A percentile compares a stretch with the other conserved stretches of the same genome.
phyloP scores from a whole-genome alignment of 2,797 vertebrate species.

The Fringilla coelebs region DNA sequence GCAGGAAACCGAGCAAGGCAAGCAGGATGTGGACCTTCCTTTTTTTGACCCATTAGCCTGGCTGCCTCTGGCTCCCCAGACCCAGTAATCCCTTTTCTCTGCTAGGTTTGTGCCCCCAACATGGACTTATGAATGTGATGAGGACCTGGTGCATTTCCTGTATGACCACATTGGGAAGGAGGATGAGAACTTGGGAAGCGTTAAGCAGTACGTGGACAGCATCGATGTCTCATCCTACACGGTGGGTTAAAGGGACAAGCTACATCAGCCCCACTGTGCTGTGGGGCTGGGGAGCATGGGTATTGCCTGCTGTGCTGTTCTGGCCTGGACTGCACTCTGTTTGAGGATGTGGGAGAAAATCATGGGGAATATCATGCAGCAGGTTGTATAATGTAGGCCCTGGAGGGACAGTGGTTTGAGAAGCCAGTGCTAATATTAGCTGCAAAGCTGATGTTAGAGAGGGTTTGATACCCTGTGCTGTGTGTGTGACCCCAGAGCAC shows the following conservation, averaged over 20 bases:
- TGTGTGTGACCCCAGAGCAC: neutral
- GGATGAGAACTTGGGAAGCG: slow-evolving; percentile 93
- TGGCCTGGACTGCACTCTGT: neutral
- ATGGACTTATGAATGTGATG: slow-evolving; percentile 95
- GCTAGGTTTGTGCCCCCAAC: slow-evolving; percentile 88
- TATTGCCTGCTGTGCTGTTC: neutral
- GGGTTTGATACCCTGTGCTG: neutral
- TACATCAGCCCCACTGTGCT: fast-evolving
- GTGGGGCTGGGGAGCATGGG: neutral
- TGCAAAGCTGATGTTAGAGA: neutral
- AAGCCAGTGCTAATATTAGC: neutral
- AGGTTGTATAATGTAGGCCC: neutral
- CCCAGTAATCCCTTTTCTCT: neutral
- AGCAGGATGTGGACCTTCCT: neutral
- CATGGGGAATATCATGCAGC: neutral
- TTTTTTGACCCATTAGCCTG: neutral
- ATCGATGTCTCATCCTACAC: slow-evolving; percentile 95
- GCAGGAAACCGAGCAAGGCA: neutral
- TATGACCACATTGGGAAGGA: slow-evolving; percentile 95
- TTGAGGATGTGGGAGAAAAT: neutral
- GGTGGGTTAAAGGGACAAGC: slow-evolving; percentile 63
- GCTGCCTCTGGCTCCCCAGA: neutral
- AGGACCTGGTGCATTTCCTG: slow-evolving; percentile 95
- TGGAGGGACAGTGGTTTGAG: neutral
- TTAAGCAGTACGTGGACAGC: slow-evolving; percentile 97